A percentile compares a stretch with the other conserved stretches of the same genome.
phyloP scores from a whole-genome alignment of 1,140 invertebrate species.

The Panagrolaimus sp. region DNA sequence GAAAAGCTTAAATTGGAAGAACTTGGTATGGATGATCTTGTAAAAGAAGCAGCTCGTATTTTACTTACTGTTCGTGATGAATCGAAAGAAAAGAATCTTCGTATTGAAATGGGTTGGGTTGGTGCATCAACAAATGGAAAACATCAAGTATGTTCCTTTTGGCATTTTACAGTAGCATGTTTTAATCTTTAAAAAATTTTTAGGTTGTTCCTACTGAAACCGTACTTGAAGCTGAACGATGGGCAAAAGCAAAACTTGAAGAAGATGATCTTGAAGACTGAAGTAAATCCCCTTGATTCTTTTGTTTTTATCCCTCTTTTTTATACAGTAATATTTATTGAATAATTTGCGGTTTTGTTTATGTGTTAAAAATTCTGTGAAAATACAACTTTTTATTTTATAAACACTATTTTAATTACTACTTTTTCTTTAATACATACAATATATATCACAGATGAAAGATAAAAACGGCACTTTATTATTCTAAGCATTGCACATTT shows the following conservation, averaged over 20 bases:
- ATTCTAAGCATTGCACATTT: no score
- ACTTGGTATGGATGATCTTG: constrained; percentile 45
- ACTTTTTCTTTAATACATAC: no score
- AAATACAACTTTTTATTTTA: no score
- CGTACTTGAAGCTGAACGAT: constrained; percentile 44
- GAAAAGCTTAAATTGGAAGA: constrained; percentile 77
- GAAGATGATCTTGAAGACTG: constrained; percentile 53
- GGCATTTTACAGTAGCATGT: constrained; percentile 6
- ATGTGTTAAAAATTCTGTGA: no score
- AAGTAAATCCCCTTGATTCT: no score
- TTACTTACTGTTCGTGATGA: constrained; percentile 78
- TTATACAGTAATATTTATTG: no score
- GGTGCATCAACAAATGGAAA: constrained; percentile 64
- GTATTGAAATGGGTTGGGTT: constrained; percentile 93
- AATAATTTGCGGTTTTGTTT: no score
- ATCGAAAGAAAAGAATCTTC: constrained; percentile 94
- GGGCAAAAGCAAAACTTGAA: constrained; percentile 51
- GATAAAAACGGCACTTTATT: no score
- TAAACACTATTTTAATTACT: no score
- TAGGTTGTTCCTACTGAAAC: constrained; percentile 32
- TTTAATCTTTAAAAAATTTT: constrained; percentile 24
- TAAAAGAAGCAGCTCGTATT: constrained; percentile 59
- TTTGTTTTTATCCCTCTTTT: no score
- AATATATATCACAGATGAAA: no score
- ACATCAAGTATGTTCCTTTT: constrained; percentile 34